These are phyloP conservation scores for Alloscopus bannaensis DNA, from an alignment of 2,888 invertebrate genomes.

Conservation along the genomic window DNA sequence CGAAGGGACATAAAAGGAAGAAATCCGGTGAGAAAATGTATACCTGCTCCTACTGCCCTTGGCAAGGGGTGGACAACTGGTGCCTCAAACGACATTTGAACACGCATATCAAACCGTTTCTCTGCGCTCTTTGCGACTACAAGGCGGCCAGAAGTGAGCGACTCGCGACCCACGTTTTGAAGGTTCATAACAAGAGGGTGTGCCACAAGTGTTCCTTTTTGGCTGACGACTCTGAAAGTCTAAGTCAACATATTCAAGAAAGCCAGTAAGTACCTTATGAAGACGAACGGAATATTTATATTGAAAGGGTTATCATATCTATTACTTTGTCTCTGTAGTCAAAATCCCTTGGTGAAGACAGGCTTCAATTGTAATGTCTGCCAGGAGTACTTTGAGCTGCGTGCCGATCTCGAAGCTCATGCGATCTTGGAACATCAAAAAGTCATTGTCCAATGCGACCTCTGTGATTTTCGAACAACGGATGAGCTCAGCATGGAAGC, in stretches of 20 bases:
- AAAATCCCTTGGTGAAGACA: constrained; percentile 73
- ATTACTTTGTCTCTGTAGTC: constrained; percentile 58
- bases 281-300: background rate
- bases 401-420: constrained; percentile 74
- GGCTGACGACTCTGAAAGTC: constrained; percentile 88
- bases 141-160: constrained; percentile 94
- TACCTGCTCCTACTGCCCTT: constrained; percentile 90
- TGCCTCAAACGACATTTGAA: constrained; percentile 93
- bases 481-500: constrained; percentile 74
- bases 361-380: constrained; percentile 74
- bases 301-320: background rate
- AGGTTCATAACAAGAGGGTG: constrained; percentile 93
- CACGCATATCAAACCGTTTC: constrained; percentile 94
- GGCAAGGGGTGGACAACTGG: constrained; percentile 93
- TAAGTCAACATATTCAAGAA: constrained; percentile 82
- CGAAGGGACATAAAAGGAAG: constrained; percentile 76
- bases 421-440: constrained; percentile 74
- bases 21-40: constrained; percentile 82
- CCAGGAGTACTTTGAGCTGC: constrained; percentile 73
- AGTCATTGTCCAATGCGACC: constrained; percentile 74
- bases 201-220: constrained; percentile 92
- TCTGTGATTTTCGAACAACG: constrained; percentile 74
- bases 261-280: constrained; percentile 75
- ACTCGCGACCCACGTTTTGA: constrained; percentile 90
- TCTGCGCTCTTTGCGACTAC: constrained; percentile 93